phyloP scores from a whole-genome alignment of 1,140 invertebrate genomes.

The Danaus melanippus region DNA sequence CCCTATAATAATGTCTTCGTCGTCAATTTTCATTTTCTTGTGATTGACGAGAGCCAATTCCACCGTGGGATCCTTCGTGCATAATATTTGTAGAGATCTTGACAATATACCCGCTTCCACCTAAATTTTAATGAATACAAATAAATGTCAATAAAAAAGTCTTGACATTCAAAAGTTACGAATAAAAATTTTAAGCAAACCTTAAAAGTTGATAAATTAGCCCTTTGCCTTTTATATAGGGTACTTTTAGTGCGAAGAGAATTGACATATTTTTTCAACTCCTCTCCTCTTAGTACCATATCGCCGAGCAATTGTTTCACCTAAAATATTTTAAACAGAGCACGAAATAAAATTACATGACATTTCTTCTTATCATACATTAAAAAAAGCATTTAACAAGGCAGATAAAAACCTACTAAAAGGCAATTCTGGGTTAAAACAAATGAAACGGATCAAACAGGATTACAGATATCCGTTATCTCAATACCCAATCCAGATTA shows the following conservation, averaged over 20 bases:
- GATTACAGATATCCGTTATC: slow-evolving; percentile 15
- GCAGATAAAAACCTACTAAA: no score
- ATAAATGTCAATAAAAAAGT: neutral
- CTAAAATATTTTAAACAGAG: slow-evolving; percentile 19
- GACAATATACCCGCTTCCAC: slow-evolving; percentile 62
- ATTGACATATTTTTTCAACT: slow-evolving; percentile 87
- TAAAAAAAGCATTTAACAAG: no score
- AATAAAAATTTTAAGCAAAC: slow-evolving; percentile 52
- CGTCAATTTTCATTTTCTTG: slow-evolving; percentile 66
- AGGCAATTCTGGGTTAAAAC: neutral
- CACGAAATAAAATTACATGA: slow-evolving; percentile 5
- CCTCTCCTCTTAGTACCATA: slow-evolving; percentile 82
- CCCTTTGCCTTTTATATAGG: slow-evolving; percentile 84
- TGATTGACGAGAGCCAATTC: slow-evolving; percentile 69
- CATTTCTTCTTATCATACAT: neutral
- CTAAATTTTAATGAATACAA: slow-evolving; percentile 28
- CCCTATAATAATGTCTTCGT: slow-evolving; percentile 47
- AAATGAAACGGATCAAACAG: slow-evolving; percentile 4
- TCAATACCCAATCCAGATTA: slow-evolving; percentile 20
- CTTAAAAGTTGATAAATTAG: slow-evolving; percentile 80
- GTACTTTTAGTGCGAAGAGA: slow-evolving; percentile 84
- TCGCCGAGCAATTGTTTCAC: slow-evolving; percentile 65
- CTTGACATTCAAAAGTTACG: neutral
- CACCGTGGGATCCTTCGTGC: slow-evolving; percentile 58
- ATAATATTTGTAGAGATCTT: slow-evolving; percentile 61